Base-by-base conservation (phyloP, 2,888 invertebrate species). In the Linhomoeus sp. region DNA sequence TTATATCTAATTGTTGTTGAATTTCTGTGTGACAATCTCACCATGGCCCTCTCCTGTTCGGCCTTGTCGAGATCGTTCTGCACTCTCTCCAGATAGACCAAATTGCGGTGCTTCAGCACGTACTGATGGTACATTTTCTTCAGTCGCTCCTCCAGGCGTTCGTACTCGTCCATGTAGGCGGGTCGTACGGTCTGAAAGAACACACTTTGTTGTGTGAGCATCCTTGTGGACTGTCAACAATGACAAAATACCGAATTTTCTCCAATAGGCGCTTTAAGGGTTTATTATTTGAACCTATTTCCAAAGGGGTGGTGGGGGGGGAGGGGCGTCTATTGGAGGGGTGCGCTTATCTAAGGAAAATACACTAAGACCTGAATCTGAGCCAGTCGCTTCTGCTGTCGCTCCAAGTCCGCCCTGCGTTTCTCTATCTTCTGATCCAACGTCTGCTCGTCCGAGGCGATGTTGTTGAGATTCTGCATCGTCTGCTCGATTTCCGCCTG, bases 151-250 rank as follows among this genome's bases (percentile, higher is more conserved):
- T 97, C 92, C 45, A 86, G 72, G 43, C 79, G 77, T 49, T 85
- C 84, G 66, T 87, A 83, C 67, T 97, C 94, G 58, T 88, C 86
- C 74, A 92, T 79, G 66, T 90, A 94, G 0, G 88, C 90, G 1
- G 94, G 94, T 45, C 83, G 58, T 46, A 63, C 60, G 29, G 55
- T 46, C 56, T 58, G 50, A 49, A 55, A 46, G 36, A 41, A 46
- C 22, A n/a, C n/a, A n/a, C n/a, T n/a, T n/a, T n/a, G 17, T 44
- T 44, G 43, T 44, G n/a, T n/a, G n/a, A n/a, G 40, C 40, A n/a
- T 40, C 19, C 12, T 36, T n/a, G n/a, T 36, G n/a, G 15, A 36
- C n/a, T 36, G 36, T 36, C 36, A 36, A 15, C n/a, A 36, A n/a
- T n/a, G n/a, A n/a, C n/a, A n/a, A n/a, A n/a, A n/a, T n/a, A n/a